Percentiles rank a stretch among this genome's conserved stretches.
Evolutionary conservation across 2,797 vertebrate genomes (phyloP).

Genomic region (Danio kyathit): DNA sequence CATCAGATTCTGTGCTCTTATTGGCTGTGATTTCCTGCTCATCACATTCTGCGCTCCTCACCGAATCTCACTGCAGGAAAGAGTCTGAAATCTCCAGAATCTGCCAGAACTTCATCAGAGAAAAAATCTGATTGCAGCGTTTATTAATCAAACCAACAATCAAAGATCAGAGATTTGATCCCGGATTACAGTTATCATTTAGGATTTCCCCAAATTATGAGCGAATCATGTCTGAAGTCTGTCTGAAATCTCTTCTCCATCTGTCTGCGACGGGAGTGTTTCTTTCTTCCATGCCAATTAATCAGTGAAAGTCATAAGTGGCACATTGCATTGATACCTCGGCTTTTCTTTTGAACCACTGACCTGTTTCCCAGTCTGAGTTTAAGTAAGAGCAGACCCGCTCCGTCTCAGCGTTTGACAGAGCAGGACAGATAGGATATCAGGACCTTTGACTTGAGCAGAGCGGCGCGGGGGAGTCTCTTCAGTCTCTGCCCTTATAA

Average conservation of each 20-base stretch:
- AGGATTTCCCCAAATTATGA: too few species aligned
- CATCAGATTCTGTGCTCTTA: too few species aligned
- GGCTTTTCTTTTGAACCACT: conserved; percentile 59
- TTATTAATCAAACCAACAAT: too few species aligned
- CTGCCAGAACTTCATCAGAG: too few species aligned
- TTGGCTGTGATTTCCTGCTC: too few species aligned
- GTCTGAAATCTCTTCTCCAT: conserved; percentile 50
- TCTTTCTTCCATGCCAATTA: conserved; percentile 62
- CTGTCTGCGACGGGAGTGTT: conserved; percentile 41
- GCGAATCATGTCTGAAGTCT: too few species aligned
- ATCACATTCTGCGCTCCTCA: too few species aligned
- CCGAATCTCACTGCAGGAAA: too few species aligned
- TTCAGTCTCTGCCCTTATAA: conserved; percentile 62
- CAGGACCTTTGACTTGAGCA: conserved; percentile 67
- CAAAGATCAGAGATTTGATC: too few species aligned
- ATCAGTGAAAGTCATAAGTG: conserved; percentile 66
- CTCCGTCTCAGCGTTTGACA: conserved; percentile 64
- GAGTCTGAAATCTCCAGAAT: too few species aligned
- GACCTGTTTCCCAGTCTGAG: conserved; percentile 44
- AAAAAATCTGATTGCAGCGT: too few species aligned
- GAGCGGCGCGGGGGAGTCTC: conserved; percentile 6
- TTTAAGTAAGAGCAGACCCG: conserved; percentile 75
- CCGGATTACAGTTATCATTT: too few species aligned
- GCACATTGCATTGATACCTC: conserved; percentile 58
- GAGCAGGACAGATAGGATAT: conserved; percentile 69